Conservation (phyloP, 1,140 invertebrate genomes). For the Ridgeia piscesae region DNA sequence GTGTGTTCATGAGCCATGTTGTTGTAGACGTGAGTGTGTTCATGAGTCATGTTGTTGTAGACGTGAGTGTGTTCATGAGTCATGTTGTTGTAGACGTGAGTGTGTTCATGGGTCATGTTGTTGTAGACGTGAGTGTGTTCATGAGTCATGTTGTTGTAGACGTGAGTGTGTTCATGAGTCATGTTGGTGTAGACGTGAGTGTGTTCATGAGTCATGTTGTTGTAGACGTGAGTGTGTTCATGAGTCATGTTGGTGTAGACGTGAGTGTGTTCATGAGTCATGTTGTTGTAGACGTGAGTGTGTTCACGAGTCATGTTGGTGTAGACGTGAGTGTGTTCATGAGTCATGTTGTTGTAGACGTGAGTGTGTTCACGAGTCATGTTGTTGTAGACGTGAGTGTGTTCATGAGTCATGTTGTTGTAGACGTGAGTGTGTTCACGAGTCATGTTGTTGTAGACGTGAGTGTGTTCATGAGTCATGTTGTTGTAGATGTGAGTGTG, state of each 20-base stretch:
- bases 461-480: neutral
- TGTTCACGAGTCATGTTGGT: neutral
- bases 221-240: neutral
- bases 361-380: neutral
- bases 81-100: neutral
- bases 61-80: neutral
- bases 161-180: neutral
- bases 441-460: neutral
- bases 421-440: no score
- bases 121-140: neutral
- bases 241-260: neutral
- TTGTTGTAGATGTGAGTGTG: conserved; percentile 6
- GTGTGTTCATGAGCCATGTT: neutral
- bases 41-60: neutral
- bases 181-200: no score
- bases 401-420: no score
- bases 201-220: neutral
- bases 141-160: neutral
- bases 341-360: neutral
- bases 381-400: neutral
- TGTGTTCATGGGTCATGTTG: neutral
- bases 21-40: neutral
- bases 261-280: neutral
- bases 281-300: neutral
- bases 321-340: neutral